phyloP scores from a whole-genome alignment of 37 sponge, comb jelly and placozoan genomes.

The Beroe forskalii region DNA sequence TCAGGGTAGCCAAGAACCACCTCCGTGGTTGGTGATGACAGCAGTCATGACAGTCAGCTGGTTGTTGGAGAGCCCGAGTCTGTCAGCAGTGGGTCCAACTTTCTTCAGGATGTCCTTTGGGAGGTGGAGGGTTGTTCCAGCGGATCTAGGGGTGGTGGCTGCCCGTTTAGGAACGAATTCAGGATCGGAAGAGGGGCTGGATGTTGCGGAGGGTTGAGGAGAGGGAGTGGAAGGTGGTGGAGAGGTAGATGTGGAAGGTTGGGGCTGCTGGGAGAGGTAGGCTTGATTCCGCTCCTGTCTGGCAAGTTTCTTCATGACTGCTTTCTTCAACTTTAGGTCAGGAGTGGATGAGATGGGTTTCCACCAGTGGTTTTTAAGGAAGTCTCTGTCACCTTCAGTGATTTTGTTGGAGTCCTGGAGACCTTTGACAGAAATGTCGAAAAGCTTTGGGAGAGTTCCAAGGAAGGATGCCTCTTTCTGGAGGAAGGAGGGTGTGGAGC shows the following conservation, averaged over 20 bases:
- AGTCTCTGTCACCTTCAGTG: background rate
- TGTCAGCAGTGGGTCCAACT: background rate
- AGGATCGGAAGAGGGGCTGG: background rate
- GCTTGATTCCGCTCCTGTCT: background rate
- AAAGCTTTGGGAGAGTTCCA: background rate
- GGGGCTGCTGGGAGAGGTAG: background rate
- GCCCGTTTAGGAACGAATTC: background rate
- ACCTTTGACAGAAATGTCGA: background rate
- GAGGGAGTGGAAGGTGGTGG: background rate
- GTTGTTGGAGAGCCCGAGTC: background rate
- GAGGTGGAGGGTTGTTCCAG: background rate
- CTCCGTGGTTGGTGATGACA: background rate
- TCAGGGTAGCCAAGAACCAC: background rate
- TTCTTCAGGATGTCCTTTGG: background rate
- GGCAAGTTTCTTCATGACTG: background rate
- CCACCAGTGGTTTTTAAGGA: conserved; percentile 1
- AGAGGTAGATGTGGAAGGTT: background rate
- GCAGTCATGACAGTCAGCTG: background rate
- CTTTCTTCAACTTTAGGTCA: background rate
- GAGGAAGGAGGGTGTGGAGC: background rate
- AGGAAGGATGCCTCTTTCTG: background rate
- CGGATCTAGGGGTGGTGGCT: background rate
- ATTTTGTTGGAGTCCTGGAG: background rate
- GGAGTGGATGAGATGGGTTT: background rate
- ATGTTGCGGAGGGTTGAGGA: background rate